phyloP scores from a whole-genome alignment of 2,888 invertebrate genomes.

The Hybos culiciformis region DNA sequence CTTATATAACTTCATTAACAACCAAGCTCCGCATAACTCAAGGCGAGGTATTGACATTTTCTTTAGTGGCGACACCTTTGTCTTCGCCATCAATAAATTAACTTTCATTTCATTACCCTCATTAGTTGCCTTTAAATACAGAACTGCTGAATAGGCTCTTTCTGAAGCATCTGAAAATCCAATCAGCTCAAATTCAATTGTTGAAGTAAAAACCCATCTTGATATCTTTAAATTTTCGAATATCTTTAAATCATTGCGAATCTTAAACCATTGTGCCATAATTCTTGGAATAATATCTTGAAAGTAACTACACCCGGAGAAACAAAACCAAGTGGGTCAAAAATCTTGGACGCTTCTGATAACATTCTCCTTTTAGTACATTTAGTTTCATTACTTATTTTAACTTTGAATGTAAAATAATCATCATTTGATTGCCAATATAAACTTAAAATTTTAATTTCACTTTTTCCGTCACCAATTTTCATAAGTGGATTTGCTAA shows the following conservation, averaged over 20 bases:
- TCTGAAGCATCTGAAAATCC: background rate
- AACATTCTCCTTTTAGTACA: background rate
- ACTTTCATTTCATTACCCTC: background rate
- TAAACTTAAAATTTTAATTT: background rate
- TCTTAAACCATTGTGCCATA: background rate
- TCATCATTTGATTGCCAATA: too few relatives aligned
- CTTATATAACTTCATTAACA: too few relatives aligned
- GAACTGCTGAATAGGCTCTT: background rate
- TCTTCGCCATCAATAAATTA: too few relatives aligned
- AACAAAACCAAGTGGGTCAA: too few relatives aligned
- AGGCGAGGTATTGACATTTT: too few relatives aligned
- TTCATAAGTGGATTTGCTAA: too few relatives aligned
- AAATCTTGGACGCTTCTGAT: background rate
- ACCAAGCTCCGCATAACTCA: too few relatives aligned
- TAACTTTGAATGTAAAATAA: background rate
- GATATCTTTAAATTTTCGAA: background rate
- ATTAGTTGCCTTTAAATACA: background rate
- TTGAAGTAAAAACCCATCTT: background rate
- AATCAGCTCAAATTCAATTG: background rate
- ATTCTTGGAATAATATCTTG: too few relatives aligned
- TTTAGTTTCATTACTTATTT: background rate
- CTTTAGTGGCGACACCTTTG: too few relatives aligned
- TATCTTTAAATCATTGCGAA: background rate
- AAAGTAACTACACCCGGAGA: too few relatives aligned
- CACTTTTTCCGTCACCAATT: too few relatives aligned